Evolutionary conservation across 2,797 vertebrate species (phyloP).

Genomic region (Pipistrellus pipistrellus): DNA sequence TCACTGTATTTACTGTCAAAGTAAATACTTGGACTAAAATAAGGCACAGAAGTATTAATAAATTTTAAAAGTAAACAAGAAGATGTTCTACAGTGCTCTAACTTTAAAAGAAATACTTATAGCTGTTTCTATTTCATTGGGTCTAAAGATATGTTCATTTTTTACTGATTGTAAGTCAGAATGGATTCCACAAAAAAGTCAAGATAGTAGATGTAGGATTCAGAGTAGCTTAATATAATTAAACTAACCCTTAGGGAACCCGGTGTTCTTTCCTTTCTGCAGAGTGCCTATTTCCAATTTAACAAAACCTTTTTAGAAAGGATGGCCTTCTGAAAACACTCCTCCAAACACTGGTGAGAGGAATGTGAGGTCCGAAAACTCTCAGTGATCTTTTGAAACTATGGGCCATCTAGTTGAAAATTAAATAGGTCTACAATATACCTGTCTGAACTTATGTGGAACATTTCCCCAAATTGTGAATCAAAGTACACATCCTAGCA

Average conservation of each 20-base stretch:
- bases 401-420: neutral
- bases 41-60: neutral
- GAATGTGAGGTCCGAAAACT: neutral
- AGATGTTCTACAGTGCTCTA: neutral
- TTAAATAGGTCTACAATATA: neutral
- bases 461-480: neutral
- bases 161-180: neutral
- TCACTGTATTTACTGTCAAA: neutral
- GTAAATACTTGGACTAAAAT: neutral
- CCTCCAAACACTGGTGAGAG: neutral
- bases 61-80: neutral
- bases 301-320: constrained; percentile 12
- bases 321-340: neutral
- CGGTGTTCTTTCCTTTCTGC: neutral
- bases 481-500: neutral
- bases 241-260: neutral
- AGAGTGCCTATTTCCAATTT: neutral
- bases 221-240: neutral
- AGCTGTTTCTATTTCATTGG: neutral
- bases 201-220: neutral
- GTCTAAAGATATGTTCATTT: neutral
- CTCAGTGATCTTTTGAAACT: neutral
- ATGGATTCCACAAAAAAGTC: neutral
- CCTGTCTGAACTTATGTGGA: neutral
- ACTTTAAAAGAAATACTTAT: neutral